These are phyloP conservation scores for Melolontha melolontha DNA, from an alignment of 2,888 invertebrate genomes.

Conservation along the genomic window DNA sequence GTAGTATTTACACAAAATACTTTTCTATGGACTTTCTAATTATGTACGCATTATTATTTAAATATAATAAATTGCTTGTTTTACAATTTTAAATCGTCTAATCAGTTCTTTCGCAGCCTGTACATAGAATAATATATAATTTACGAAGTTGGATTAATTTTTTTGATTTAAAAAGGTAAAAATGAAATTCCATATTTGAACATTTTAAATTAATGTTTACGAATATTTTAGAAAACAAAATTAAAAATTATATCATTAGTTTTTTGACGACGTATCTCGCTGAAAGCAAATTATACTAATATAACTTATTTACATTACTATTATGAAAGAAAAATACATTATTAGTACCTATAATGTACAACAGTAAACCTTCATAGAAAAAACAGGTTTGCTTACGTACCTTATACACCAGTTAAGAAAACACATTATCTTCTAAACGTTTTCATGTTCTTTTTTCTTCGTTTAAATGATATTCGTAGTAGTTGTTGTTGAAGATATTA, in stretches of 20 bases:
- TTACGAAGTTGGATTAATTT: too few relatives aligned
- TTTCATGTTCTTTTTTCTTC: slow-evolving; percentile 16
- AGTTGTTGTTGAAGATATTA: slow-evolving; percentile 17
- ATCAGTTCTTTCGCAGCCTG: too few relatives aligned
- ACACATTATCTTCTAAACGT: slow-evolving; percentile 32
- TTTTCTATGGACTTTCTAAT: too few relatives aligned
- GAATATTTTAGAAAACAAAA: background rate
- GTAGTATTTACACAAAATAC: too few relatives aligned
- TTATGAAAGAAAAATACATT: slow-evolving; percentile 25
- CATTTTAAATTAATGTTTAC: too few relatives aligned
- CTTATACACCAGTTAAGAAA: slow-evolving; percentile 24
- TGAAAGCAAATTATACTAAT: slow-evolving; percentile 21
- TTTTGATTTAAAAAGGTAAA: too few relatives aligned
- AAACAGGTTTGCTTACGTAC: slow-evolving; percentile 31
- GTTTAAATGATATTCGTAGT: slow-evolving; percentile 10
- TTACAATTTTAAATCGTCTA: too few relatives aligned
- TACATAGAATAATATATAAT: too few relatives aligned
- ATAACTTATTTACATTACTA: slow-evolving; percentile 35
- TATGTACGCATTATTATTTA: too few relatives aligned
- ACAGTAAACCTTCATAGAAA: slow-evolving; percentile 25
- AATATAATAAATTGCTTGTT: too few relatives aligned
- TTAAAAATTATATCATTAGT: background rate
- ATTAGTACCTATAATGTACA: slow-evolving; percentile 30
- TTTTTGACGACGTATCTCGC: background rate
- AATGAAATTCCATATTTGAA: too few relatives aligned